Conservation (phyloP, 2,113 vertebrate genomes). For the Corvus hawaiiensis region DNA sequence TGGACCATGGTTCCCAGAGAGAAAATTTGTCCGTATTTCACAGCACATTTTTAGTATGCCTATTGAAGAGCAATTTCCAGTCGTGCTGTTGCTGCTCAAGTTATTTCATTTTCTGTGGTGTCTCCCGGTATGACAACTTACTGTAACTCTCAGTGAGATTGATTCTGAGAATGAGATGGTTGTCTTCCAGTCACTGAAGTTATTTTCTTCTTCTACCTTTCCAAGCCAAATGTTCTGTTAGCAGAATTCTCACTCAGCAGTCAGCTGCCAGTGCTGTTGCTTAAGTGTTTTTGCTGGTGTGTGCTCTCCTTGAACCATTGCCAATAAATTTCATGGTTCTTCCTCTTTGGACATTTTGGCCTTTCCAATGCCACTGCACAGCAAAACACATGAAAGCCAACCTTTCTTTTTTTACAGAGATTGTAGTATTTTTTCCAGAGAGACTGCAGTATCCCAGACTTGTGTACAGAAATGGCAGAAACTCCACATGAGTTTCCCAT, state of each 20-base stretch:
- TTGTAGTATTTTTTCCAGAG: background rate
- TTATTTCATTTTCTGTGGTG: background rate
- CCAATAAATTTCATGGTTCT: background rate
- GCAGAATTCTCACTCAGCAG: background rate
- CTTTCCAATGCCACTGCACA: background rate
- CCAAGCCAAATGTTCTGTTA: conserved; percentile 12
- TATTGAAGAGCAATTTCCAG: background rate
- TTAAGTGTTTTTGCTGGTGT: background rate
- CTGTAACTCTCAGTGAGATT: background rate
- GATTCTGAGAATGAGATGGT: background rate
- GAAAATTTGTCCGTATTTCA: background rate
- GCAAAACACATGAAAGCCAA: background rate
- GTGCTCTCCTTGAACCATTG: background rate
- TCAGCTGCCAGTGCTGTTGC: background rate
- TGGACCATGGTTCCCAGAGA: background rate
- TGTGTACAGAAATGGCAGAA: background rate
- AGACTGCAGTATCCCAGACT: background rate
- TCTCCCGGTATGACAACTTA: background rate
- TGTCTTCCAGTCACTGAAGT: background rate
- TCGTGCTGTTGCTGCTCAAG: background rate
- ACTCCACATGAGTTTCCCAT: background rate
- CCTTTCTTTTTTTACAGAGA: background rate
- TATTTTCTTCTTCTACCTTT: conserved; percentile 1
- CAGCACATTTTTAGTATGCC: background rate
- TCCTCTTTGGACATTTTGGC: background rate